Percentiles rank a stretch among this genome's conserved stretches.
These are phyloP conservation scores for Corynorhinus townsendii DNA, from an alignment of 2,113 vertebrate species.

Conservation along the genomic window DNA sequence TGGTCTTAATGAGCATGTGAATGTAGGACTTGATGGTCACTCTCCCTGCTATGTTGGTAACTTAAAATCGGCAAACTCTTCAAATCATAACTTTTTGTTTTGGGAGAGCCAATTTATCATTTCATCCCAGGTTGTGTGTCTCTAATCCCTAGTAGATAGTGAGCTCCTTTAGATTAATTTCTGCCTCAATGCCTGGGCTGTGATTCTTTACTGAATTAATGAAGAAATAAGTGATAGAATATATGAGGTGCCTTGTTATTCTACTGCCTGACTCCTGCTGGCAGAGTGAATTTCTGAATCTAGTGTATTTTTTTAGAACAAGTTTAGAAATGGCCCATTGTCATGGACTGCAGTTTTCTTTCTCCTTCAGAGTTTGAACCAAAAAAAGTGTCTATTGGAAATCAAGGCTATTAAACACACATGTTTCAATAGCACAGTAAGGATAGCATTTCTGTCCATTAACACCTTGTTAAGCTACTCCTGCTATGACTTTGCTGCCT, in stretches of 20 bases:
- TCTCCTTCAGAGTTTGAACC: conserved; percentile 1
- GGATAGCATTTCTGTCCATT: conserved; percentile 47
- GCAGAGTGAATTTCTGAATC: not conserved
- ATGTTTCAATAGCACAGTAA: conserved; percentile 47
- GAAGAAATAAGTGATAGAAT: not conserved
- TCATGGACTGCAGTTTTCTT: conserved; percentile 2
- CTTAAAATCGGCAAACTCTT: conserved; percentile 16
- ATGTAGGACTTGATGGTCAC: not conserved
- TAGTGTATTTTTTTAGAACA: not conserved
- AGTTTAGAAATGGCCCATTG: conserved; percentile 30
- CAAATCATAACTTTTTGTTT: conserved; percentile 18
- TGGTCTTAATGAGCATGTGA: not conserved
- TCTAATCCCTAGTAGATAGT: not conserved
- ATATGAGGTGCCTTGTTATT: conserved; percentile 10
- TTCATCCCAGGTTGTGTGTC: not conserved
- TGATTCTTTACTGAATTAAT: conserved; percentile 37
- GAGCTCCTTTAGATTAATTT: conserved; percentile 28
- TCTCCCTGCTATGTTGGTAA: not conserved
- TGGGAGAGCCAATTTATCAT: not conserved
- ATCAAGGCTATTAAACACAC: conserved; percentile 33
- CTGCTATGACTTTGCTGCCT: conserved; percentile 35
- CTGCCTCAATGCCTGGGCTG: not conserved
- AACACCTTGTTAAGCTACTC: conserved; percentile 48
- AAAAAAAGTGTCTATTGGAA: conserved; percentile 10
- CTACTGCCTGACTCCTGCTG: not conserved